Conservation (phyloP, 2,888 invertebrate genomes). For the Agrochola circellaris region DNA sequence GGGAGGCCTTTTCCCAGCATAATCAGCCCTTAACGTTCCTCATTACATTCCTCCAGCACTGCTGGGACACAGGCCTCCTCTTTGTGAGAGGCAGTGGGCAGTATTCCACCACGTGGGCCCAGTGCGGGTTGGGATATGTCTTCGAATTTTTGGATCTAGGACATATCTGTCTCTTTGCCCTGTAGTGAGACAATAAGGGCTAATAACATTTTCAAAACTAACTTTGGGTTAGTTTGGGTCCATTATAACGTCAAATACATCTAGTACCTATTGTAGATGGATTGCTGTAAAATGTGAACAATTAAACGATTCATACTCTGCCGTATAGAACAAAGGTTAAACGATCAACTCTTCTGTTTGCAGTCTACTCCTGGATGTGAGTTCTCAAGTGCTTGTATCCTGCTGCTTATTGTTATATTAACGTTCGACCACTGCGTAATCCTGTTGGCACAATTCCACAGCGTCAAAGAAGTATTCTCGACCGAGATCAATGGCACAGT, state of each 20-base stretch:
- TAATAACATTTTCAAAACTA: neutral
- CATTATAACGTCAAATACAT: neutral
- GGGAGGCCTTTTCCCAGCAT: neutral
- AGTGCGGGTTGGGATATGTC: neutral
- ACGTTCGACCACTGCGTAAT: too few relatives aligned
- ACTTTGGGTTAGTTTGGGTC: too few relatives aligned
- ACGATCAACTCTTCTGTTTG: neutral
- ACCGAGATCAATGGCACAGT: constrained; percentile 15
- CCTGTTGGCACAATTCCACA: neutral
- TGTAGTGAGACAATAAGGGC: neutral
- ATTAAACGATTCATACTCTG: neutral
- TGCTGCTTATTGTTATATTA: neutral
- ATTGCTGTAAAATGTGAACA: neutral
- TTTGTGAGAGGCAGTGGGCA: neutral
- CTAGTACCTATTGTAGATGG: neutral
- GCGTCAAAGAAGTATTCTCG: neutral
- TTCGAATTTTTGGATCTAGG: too few relatives aligned
- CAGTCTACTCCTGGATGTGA: neutral
- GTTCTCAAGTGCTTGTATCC: neutral
- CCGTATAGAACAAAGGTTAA: neutral
- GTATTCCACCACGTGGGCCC: too few relatives aligned
- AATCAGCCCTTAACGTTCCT: neutral
- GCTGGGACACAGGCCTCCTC: neutral
- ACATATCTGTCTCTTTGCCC: neutral
- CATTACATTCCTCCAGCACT: neutral